A percentile compares a stretch with the other conserved stretches of the same genome.
Conservation (phyloP, 2,113 vertebrate species). For the Monopterus albus region DNA sequence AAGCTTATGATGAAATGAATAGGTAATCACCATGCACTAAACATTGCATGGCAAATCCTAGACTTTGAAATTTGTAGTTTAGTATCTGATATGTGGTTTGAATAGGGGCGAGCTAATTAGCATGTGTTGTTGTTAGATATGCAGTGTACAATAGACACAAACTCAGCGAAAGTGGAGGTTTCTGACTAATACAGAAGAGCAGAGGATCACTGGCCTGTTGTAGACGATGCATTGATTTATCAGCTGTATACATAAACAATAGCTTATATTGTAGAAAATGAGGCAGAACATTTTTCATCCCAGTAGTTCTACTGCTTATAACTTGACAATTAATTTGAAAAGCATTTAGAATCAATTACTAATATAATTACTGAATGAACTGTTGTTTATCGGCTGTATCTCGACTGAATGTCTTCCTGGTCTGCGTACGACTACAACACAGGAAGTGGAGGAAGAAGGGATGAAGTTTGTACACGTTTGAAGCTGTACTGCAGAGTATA, state of each 20-base stretch:
- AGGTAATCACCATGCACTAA: neutral
- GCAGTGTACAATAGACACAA: conserved; percentile 1
- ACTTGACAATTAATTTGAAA: neutral
- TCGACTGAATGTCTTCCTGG: conserved; percentile 24
- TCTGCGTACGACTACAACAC: conserved; percentile 59
- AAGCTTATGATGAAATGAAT: neutral
- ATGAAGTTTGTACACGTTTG: conserved; percentile 42
- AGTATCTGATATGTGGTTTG: conserved; percentile 19
- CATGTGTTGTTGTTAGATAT: conserved; percentile 51
- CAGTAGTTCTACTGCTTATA: neutral
- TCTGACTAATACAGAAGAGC: neutral
- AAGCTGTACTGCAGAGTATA: neutral
- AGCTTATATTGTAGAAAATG: neutral
- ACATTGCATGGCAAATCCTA: neutral
- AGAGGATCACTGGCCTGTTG: neutral
- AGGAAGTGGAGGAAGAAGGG: conserved; percentile 77
- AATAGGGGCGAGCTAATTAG: conserved; percentile 38
- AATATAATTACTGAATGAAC: neutral
- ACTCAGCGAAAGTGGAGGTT: conserved; percentile 13
- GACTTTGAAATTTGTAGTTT: neutral
- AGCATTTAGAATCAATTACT: neutral
- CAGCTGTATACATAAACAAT: neutral
- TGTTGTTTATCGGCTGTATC: conserved; percentile 21
- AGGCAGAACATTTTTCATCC: neutral
- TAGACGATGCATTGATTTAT: conserved; percentile 1